A percentile compares a stretch with the other conserved stretches of the same genome.
Evolutionary conservation across 2,797 vertebrate species (phyloP).

Genomic region (Leptodactylus fallax): DNA sequence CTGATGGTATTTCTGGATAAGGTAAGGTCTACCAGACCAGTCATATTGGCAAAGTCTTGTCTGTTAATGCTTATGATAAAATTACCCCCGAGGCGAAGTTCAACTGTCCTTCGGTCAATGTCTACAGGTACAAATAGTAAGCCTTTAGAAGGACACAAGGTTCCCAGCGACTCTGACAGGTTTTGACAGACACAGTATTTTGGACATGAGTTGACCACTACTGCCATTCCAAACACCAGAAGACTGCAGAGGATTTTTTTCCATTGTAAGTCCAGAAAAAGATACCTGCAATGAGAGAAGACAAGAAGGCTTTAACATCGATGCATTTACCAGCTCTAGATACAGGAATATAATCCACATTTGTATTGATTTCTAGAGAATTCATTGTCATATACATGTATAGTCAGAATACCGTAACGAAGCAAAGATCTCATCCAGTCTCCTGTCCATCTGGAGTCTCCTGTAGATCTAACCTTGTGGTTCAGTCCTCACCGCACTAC

Average conservation of each 20-base stretch:
- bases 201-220: conserved; percentile 90
- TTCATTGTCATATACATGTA: too few species aligned
- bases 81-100: conserved; percentile 94
- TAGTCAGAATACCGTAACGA: too few species aligned
- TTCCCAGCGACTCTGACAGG: conserved; percentile 95
- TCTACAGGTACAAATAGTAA: conserved; percentile 93
- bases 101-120: conserved; percentile 95
- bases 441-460: too few species aligned
- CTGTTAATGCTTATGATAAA: conserved; percentile 94
- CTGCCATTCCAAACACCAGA: conserved; percentile 92
- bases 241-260: conserved; percentile 93
- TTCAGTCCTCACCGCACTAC: too few species aligned
- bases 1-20: conserved; percentile 96
- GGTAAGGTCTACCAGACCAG: conserved; percentile 95
- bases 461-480: too few species aligned
- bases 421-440: too few species aligned
- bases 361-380: too few species aligned
- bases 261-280: conserved; percentile 90
- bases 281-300: conserved; percentile 76
- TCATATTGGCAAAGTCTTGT: conserved; percentile 98
- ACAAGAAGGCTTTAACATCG: not conserved
- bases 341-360: not conserved
- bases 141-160: conserved; percentile 95
- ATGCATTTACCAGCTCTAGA: not conserved
- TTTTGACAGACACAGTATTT: conserved; percentile 99